Base-by-base conservation (phyloP, 2,888 invertebrate species). In the Lasius fuliginosus region DNA sequence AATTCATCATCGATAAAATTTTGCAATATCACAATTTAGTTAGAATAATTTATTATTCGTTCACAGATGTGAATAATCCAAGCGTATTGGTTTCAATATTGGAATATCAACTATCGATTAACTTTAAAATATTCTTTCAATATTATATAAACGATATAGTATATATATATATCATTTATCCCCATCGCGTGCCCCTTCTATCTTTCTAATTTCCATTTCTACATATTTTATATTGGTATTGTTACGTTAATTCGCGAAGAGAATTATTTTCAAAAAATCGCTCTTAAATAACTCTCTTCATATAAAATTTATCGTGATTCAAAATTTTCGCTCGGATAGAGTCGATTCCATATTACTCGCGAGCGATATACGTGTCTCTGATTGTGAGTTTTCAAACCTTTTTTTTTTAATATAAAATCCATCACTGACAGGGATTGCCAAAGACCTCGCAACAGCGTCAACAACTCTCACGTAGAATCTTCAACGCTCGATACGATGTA, bases 91-190 rank as follows among this genome's bases (percentile, higher is more conserved):
- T 4, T 67, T 18, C 27, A 36, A 46, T 75, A 64, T 75, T 76
- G 33, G 11, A 9, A 64, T 64, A 64, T 64, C 42, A 62, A 75
- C 40, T 75, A 75, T 64, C 64, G 65, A 65, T 75, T 75, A 75
- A 75, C 42, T 3, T 15, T 65, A 75, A 75, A 64, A 33, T 64
- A 49, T 75, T 65, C 23, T 36, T 33, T 30, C 33, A 36, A 75
- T 75, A 75, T 75, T 60, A 74, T 42, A 74, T 60, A 74, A 36
- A 33, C 36, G 8, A 71, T 36, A 5, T 0, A 5, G 6, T 36
- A 36, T 36, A 36, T 36, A 36, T 36, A 73, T 42, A 4, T 42
- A 42, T 62, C 2, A 60, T 40, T 40, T 73, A 73, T 30, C 27
- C n/a, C 30, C 12, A 18, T 18, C 12, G 46, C 8, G 4, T 12